Evolutionary conservation across 2,888 invertebrate genomes (phyloP).

Genomic region (Brenthis daphne): DNA sequence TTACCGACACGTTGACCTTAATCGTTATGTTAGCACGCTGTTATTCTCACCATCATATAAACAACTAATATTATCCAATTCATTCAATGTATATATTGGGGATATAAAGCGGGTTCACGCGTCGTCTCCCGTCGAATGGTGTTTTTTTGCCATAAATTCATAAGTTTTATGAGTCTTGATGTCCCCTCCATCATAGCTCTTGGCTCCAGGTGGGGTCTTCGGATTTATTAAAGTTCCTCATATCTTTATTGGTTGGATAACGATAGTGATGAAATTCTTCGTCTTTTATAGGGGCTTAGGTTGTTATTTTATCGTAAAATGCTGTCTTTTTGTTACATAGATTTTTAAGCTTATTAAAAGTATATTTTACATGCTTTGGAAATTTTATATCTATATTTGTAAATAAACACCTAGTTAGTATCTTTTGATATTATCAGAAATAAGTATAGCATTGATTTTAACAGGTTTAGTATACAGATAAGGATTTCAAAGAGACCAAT

Average conservation of each 20-base stretch:
- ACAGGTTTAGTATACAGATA: too few relatives aligned
- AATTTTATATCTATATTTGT: too few relatives aligned
- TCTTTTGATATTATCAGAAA: too few relatives aligned
- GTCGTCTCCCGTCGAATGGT: constrained; percentile 46
- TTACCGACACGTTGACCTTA: neutral
- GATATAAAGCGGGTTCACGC: constrained; percentile 27
- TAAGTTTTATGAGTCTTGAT: constrained; percentile 51
- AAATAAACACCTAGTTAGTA: too few relatives aligned
- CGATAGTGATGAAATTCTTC: constrained; percentile 31
- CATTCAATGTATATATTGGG: constrained; percentile 19
- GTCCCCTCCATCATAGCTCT: constrained; percentile 56
- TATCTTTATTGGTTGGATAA: constrained; percentile 21
- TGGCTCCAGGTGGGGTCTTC: constrained; percentile 46
- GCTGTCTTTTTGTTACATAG: too few relatives aligned
- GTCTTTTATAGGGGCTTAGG: constrained; percentile 8
- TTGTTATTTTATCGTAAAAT: constrained; percentile 3
- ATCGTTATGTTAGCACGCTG: constrained; percentile 1
- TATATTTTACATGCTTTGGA: too few relatives aligned
- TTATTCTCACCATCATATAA: constrained; percentile 18
- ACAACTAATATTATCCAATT: constrained; percentile 17
- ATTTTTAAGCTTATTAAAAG: too few relatives aligned
- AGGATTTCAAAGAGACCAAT: too few relatives aligned
- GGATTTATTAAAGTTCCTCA: constrained; percentile 31
- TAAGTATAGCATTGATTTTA: too few relatives aligned
- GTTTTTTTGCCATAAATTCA: constrained; percentile 66